Conservation (phyloP, 2,888 invertebrate genomes). For the Drosophila lutescens region DNA sequence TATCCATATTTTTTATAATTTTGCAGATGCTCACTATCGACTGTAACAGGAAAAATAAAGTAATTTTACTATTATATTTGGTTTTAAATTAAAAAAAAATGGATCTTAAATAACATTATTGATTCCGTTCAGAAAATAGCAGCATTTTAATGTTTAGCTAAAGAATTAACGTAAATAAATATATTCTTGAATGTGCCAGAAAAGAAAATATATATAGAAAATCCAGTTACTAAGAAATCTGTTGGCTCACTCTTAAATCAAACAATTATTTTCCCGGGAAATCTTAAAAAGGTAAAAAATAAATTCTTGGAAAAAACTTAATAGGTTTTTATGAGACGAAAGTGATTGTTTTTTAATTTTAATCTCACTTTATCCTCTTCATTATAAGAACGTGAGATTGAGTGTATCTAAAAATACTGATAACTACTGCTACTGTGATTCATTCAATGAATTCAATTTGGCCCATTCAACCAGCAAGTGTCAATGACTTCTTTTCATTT, state of each 20-base stretch:
- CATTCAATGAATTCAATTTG: conserved; percentile 8
- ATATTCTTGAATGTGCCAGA: background rate
- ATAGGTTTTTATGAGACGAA: background rate
- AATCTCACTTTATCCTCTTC: background rate
- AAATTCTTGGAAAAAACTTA: background rate
- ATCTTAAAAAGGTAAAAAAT: background rate
- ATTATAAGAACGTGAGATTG: background rate
- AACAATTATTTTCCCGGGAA: background rate
- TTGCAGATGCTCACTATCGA: background rate
- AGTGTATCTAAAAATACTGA: background rate
- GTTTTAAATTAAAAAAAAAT: too few species aligned
- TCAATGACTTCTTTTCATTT: conserved; percentile 21
- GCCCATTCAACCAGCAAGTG: background rate
- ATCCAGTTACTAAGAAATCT: background rate
- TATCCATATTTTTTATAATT: conserved; percentile 4
- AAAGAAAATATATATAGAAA: too few species aligned
- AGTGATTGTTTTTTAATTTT: background rate
- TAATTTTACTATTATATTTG: background rate
- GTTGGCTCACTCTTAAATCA: too few species aligned
- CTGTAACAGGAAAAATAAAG: background rate
- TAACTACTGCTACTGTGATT: conserved; percentile 14
- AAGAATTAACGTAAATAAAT: too few species aligned
- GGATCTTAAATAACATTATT: too few species aligned
- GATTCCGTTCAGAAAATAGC: too few species aligned
- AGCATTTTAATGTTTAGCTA: too few species aligned